Evolutionary conservation across 1,140 invertebrate species (phyloP), one percentile per base, ranked within the genome.

Genomic region (Adelges cooleyi): DNA sequence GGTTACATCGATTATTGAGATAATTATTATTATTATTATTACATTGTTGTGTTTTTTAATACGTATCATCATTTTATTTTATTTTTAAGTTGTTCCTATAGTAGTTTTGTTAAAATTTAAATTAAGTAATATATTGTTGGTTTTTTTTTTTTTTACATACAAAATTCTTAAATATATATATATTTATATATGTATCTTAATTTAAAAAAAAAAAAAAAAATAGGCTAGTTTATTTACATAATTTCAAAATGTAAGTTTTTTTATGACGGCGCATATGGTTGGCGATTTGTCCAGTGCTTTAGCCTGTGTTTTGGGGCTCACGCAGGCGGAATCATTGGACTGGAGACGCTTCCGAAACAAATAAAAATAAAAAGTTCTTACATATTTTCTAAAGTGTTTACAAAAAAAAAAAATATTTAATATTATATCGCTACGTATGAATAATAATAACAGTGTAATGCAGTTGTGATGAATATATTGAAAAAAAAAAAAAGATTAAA

Each of bases 301-400:
- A 42, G 20, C 56, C 56, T 25, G 44, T 25, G 44, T 13, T 44
- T 62, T 62, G 40, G 56, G 56, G 18, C 42, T 62, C 40, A 62
- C 56, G 56, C 56, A 46, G 56, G 56, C 46, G 56, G 56, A 27
- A 62, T 62, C 40, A 56, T 56, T 17, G 56, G 27, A 48, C 56
- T 25, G 56, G 56, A 62, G 56, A 62, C 56, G 9, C 56, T 62
- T 62, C 56, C 56, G 46, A 62, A 62, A 62, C 56, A 62, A 59
- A 59, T 38, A 62, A 62, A 62, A 62, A n/a, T n/a, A 42, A 62
- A 62, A 62, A 62, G 56, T 46, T 62, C 56, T 62, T 62, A 62
- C 25, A 62, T 46, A 27, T 44, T 44, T 44, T 44, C n/a, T n/a
- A n/a, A n/a, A n/a, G n/a, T n/a, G n/a, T n/a, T n/a, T n/a, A n/a